Conservation (phyloP, 2,888 invertebrate species). For the Cerceris rybyensis region DNA sequence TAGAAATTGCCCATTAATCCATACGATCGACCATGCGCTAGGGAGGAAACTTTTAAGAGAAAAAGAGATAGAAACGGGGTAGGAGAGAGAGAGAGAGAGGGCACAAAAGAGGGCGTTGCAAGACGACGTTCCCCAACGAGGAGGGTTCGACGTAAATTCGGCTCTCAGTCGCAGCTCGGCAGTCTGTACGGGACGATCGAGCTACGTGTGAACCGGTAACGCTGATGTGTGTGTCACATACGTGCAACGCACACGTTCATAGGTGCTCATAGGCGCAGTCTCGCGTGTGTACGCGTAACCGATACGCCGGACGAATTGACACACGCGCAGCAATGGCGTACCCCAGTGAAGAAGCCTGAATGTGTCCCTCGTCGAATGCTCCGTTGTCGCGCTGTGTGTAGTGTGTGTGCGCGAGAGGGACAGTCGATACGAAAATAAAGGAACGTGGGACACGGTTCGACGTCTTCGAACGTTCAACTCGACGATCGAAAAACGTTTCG, state of each 20-base stretch:
- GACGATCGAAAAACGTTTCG: background rate
- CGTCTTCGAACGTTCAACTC: background rate
- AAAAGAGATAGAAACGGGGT: conserved; percentile 16
- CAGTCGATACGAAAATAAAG: conserved; percentile 7
- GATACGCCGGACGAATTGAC: conserved; percentile 53
- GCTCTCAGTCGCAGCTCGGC: conserved; percentile 69
- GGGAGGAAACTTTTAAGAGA: background rate
- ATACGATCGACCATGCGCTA: conserved; percentile 46
- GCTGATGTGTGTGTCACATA: conserved; percentile 16
- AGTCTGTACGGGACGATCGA: conserved; percentile 64
- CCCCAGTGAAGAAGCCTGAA: conserved; percentile 41
- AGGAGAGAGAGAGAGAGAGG: conserved; percentile 14
- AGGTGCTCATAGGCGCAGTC: conserved; percentile 44
- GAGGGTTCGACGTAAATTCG: conserved; percentile 49
- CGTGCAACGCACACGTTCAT: conserved; percentile 17
- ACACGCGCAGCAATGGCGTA: conserved; percentile 59
- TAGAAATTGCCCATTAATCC: conserved; percentile 31
- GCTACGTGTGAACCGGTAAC: conserved; percentile 31
- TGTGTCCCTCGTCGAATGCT: conserved; percentile 39
- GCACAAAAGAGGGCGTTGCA: conserved; percentile 52
- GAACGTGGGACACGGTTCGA: background rate
- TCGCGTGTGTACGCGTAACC: conserved; percentile 48
- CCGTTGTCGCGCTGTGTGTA: conserved; percentile 42
- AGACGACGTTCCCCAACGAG: conserved; percentile 33
- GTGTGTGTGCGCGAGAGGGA: conserved; percentile 20